Evolutionary conservation across 2,888 invertebrate species (phyloP).

Genomic region (Brassicogethes aeneus): DNA sequence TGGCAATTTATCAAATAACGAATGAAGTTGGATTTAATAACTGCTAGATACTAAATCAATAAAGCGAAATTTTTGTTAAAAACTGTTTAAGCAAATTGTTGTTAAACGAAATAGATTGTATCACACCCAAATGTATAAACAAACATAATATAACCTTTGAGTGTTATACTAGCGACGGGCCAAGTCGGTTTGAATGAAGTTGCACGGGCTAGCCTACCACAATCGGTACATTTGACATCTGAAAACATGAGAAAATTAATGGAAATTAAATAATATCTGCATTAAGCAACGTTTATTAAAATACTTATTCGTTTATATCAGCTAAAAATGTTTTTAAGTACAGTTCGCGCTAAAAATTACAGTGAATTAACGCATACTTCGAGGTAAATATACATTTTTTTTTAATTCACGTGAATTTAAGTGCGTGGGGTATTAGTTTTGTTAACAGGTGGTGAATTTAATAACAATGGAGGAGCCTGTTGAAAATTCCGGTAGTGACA

Average conservation of each 20-base stretch:
- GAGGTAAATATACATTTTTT: too few relatives aligned
- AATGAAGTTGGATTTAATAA: too few relatives aligned
- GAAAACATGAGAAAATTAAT: conserved; percentile 25
- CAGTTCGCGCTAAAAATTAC: background rate
- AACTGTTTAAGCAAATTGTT: too few relatives aligned
- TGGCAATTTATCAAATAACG: too few relatives aligned
- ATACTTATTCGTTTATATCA: background rate
- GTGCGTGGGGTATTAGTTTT: conserved; percentile 12
- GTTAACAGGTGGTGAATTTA: conserved; percentile 19
- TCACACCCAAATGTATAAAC: too few relatives aligned
- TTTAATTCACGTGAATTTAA: background rate
- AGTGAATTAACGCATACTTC: background rate
- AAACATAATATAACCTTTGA: too few relatives aligned
- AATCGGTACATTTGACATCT: conserved; percentile 26
- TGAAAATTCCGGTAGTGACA: conserved; percentile 19
- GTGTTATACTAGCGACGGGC: too few relatives aligned
- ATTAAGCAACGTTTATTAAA: too few relatives aligned
- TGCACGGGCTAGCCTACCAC: conserved; percentile 27
- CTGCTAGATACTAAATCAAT: too few relatives aligned
- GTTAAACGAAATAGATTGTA: too few relatives aligned
- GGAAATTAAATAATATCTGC: background rate
- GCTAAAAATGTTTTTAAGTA: conserved; percentile 2
- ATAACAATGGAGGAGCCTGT: conserved; percentile 21
- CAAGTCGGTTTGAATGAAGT: conserved; percentile 20
- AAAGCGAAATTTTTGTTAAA: too few relatives aligned